Base-by-base conservation (phyloP, 1,140 invertebrate genomes). In the Homarus americanus region DNA sequence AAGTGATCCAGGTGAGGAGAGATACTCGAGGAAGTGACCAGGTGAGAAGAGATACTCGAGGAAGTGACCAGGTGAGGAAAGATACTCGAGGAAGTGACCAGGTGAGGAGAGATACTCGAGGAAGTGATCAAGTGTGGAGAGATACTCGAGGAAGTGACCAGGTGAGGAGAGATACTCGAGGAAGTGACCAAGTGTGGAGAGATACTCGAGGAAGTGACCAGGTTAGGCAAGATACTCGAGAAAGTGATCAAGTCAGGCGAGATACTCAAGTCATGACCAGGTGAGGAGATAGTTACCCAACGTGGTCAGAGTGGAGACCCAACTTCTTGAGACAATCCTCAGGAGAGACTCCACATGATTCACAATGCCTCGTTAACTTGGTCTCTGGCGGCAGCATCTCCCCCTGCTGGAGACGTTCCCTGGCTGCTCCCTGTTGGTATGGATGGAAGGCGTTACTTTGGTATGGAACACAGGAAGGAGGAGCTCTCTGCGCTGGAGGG, bases 241-340 rank as follows among this genome's bases (percentile, higher is more conserved):
- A 3, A 3, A 63, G 4, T 24, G 20, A 20, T 4, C 12, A 63
- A 4, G 58, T 24, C 12, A 17, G 12, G 20, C 3, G 58, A 24
- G 4, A 2, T 4, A 3, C 58, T 24, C 0, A 63, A 20, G 24
- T 15, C 4, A 3, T 63, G 12, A 15, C 15, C 12, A 15, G 20
- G 20, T 15, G 58, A 15, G 58, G 58, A 15, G 58, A 4, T 69
- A 32, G n/a, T 41, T 69, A 87, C 85, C 76, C 75, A n/a, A 41
- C 72, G 20, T 32, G 9, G 36, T 90, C 82, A 1, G 80, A 41
- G 44, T 90, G 80, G 9, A 90, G 87, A 24, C 87, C 87, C 32
- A 90, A 72, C 38, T 83, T 90, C 87, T 90, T 83, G 3, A 90
- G 87, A 20, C 87, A 90, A 24, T 90, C 87, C 15, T 83, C 80